Conservation (phyloP, 2,113 vertebrate genomes). For the Grallaria varia region DNA sequence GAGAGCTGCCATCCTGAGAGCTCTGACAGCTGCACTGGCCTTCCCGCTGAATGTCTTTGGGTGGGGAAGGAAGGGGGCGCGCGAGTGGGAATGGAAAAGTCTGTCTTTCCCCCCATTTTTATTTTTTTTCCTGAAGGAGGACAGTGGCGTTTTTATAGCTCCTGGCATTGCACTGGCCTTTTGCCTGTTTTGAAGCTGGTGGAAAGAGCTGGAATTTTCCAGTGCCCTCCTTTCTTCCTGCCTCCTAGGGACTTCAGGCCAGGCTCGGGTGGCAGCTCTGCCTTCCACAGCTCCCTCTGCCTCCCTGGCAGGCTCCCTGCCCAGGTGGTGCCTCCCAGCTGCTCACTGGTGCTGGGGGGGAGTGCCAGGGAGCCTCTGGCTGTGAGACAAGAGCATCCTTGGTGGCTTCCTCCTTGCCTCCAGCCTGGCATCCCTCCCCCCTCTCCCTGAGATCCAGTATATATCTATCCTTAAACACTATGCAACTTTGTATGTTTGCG, state of each 20-base stretch:
- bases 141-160: background rate
- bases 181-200: background rate
- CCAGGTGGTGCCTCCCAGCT: background rate
- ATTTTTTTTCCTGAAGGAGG: background rate
- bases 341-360: background rate
- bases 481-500: constrained; percentile 95
- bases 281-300: background rate
- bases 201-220: background rate
- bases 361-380: background rate
- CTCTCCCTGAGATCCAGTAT: constrained; percentile 61
- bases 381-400: constrained; percentile 19
- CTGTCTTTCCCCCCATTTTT: background rate
- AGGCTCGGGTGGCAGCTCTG: constrained; percentile 28
- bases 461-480: constrained; percentile 85
- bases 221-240: background rate
- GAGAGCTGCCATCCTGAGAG: background rate
- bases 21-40: background rate
- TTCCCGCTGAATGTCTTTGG: background rate
- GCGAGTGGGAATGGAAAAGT: background rate
- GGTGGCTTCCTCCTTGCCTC: constrained; percentile 24
- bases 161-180: background rate
- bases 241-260: background rate
- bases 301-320: background rate
- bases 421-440: constrained; percentile 25
- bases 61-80: background rate